Evolutionary conservation across 1,140 invertebrate genomes (phyloP), one percentile per base, ranked within the genome.

Genomic region (Oedothorax gibbosus): DNA sequence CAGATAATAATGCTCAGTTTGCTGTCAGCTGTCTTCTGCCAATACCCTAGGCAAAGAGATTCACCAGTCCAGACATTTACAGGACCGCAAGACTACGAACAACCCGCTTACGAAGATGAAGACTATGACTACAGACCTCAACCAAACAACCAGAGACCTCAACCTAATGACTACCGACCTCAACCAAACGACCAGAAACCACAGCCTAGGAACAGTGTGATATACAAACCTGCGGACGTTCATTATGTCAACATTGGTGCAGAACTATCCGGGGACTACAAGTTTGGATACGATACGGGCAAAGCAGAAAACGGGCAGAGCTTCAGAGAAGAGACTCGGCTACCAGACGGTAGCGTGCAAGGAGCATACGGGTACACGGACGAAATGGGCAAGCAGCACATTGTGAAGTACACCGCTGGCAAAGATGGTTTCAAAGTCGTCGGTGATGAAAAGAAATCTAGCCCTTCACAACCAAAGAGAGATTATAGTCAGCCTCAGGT

Each of bases 401-500:
- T 92, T 12, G 91, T 93, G 5, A 93, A 93, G 88, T 94, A 93
- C 87, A 90, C 91, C 6, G 93, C 93, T 9, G 93, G 93, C 10
- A 93, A 93, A 88, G 92, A 93, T 72, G 93, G 93, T 0, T 93
- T 93, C 87, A 91, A 91, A 88, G 91, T 91, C 49, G 86, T 91
- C 87, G 91, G 35, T 35, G 91, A 91, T 81, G 76, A 49, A 78
- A 66, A 62, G 71, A 35, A 35, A 35, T 35, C 35, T 35, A 35
- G 68, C 85, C 7, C 60, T 77, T 12, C 53, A n/a, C n/a, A 64
- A 18, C 51, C 57, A 8, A n/a, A n/a, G 21, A 18, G 54, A 77
- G 35, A 1, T 35, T 35, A 35, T n/a, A 51, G 14, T 18, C 79
- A 20, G 35, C 49, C 79, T 53, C 81, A 84, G 11, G 68, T 57